phyloP scores from a whole-genome alignment of 2,888 invertebrate species.

The Morpho helenor region DNA sequence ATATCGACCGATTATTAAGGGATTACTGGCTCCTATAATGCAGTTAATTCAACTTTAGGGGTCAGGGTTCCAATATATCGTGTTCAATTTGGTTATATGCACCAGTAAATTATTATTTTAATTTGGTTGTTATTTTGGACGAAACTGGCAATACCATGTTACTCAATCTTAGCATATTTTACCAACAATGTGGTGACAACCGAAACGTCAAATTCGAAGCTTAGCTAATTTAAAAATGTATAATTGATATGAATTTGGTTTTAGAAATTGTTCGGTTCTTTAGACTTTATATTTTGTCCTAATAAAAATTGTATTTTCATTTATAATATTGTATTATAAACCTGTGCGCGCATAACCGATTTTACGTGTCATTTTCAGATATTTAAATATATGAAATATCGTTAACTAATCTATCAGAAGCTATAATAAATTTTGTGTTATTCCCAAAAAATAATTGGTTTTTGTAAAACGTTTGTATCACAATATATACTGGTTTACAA shows the following conservation, averaged over 20 bases:
- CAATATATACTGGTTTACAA: background rate
- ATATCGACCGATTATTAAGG: too few species aligned
- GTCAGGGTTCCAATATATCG: background rate
- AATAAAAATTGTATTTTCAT: slow-evolving; percentile 4
- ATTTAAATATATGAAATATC: too few species aligned
- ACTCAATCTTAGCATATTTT: background rate
- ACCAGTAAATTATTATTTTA: background rate
- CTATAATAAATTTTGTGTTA: too few species aligned
- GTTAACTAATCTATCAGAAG: too few species aligned
- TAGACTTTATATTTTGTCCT: slow-evolving; percentile 8
- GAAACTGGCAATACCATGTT: background rate
- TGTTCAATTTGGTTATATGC: background rate
- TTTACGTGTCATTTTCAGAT: background rate
- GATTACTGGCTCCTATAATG: too few species aligned
- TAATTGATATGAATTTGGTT: slow-evolving; percentile 18
- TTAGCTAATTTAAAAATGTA: slow-evolving; percentile 27
- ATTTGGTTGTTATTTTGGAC: too few species aligned
- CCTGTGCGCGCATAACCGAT: slow-evolving; percentile 1
- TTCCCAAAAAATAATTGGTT: background rate
- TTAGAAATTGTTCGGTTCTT: slow-evolving; percentile 10
- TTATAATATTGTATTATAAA: slow-evolving; percentile 3
- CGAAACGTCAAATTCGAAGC: slow-evolving; percentile 23
- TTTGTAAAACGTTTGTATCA: background rate
- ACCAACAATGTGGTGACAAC: background rate
- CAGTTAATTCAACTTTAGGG: background rate